phyloP scores from a whole-genome alignment of 2,888 invertebrate species.

The Gastracanthus pulcherrimus region DNA sequence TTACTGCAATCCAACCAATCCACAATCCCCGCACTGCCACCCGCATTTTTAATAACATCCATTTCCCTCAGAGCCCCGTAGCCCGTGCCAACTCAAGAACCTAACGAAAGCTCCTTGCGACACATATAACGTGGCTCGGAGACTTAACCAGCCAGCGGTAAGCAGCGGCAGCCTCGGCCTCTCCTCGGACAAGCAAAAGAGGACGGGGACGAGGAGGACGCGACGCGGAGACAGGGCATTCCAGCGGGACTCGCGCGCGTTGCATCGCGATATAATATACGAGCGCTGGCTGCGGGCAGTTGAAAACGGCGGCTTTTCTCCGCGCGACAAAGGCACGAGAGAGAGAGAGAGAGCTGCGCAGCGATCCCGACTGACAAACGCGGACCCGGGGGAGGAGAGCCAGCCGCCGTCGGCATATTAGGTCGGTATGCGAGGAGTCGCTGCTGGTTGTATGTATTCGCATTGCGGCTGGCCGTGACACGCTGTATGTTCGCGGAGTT shows the following conservation, averaged over 20 bases:
- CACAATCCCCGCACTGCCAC: no score
- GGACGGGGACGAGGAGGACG: neutral
- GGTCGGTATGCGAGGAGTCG: slow-evolving; percentile 71
- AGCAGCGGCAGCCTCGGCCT: neutral
- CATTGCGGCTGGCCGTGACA: neutral
- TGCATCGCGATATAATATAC: slow-evolving; percentile 76
- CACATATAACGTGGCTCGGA: neutral
- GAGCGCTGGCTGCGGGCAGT: slow-evolving; percentile 71
- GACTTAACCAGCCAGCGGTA: neutral
- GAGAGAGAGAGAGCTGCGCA: no score
- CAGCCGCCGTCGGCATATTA: slow-evolving; percentile 73
- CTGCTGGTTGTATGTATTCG: neutral
- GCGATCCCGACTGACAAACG: slow-evolving; percentile 66
- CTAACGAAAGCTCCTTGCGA: no score
- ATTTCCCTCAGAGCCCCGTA: no score
- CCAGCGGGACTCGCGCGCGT: slow-evolving; percentile 63
- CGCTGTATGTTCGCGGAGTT: neutral
- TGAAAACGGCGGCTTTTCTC: slow-evolving; percentile 69
- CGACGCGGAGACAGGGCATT: slow-evolving; percentile 61
- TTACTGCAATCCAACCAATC: no score
- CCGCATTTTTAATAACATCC: no score
- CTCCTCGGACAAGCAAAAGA: neutral
- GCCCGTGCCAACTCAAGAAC: no score
- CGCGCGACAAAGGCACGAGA: slow-evolving; percentile 72
- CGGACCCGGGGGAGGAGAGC: neutral